Evolutionary conservation across 2,113 vertebrate genomes (phyloP).

Genomic region (Ivindomyrus marchei): DNA sequence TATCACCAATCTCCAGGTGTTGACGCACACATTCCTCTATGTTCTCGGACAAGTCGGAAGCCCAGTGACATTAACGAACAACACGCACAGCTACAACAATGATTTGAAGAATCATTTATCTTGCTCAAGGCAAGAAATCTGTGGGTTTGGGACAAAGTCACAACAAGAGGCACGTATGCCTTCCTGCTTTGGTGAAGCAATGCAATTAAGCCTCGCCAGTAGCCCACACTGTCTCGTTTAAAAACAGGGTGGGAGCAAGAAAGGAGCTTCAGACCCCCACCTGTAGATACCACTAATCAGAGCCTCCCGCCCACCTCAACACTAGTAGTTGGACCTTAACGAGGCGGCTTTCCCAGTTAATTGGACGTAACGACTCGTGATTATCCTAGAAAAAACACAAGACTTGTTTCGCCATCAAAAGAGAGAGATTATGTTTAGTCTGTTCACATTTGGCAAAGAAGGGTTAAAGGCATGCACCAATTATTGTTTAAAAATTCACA

Average conservation of each 20-base stretch:
- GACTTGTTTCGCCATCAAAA: constrained; percentile 26
- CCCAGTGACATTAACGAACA: background rate
- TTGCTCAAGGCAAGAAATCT: background rate
- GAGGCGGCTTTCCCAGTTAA: constrained; percentile 21
- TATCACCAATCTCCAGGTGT: background rate
- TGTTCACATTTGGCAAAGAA: constrained; percentile 60
- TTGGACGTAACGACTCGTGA: constrained; percentile 24
- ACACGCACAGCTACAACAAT: background rate
- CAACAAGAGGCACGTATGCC: background rate
- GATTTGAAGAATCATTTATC: background rate
- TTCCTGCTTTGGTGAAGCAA: background rate
- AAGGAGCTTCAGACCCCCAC: background rate
- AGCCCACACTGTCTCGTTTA: background rate
- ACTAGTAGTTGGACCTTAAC: background rate
- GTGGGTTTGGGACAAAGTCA: background rate
- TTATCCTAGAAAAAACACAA: constrained; percentile 23
- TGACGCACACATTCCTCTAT: background rate
- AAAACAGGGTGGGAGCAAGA: background rate
- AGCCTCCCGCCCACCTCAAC: background rate
- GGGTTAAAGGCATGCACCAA: constrained; percentile 70
- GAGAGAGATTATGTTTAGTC: constrained; percentile 9
- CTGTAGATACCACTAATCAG: background rate
- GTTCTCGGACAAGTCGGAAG: background rate
- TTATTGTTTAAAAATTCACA: constrained; percentile 79
- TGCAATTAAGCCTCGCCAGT: background rate